Evolutionary conservation across 2,797 vertebrate genomes (phyloP).

Genomic region (Agapornis canus): DNA sequence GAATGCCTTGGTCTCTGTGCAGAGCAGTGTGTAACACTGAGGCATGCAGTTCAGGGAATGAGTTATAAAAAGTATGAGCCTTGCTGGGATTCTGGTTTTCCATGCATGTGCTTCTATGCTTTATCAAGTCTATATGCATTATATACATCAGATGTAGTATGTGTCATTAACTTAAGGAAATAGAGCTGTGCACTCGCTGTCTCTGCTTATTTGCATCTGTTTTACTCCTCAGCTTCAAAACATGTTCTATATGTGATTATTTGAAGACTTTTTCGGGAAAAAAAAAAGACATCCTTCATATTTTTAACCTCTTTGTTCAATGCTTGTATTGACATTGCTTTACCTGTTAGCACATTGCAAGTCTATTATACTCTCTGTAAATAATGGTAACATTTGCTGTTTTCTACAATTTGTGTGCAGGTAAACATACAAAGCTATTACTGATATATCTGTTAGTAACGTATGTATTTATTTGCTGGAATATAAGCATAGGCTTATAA

Average conservation of each 20-base stretch:
- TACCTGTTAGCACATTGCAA: neutral
- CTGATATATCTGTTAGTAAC: neutral
- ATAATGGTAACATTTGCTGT: neutral
- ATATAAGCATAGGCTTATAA: conserved; percentile 1
- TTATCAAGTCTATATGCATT: neutral
- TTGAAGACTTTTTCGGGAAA: fast-evolving
- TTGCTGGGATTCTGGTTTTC: neutral
- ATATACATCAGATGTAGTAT: no score
- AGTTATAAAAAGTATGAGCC: neutral
- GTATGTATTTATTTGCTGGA: conserved; percentile 23
- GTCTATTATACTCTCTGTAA: neutral
- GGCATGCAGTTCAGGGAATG: neutral
- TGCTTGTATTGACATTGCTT: neutral
- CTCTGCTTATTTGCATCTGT: neutral
- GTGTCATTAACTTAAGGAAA: neutral
- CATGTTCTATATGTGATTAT: neutral
- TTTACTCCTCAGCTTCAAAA: neutral
- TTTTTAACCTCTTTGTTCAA: neutral
- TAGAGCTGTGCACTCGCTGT: neutral
- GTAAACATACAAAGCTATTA: neutral
- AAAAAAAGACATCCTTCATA: neutral
- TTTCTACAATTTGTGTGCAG: neutral
- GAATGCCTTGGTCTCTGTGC: neutral
- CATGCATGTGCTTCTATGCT: neutral
- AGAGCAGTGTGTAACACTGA: fast-evolving